phyloP scores from a whole-genome alignment of 2,113 vertebrate genomes.

The Hemiprocne comata region DNA sequence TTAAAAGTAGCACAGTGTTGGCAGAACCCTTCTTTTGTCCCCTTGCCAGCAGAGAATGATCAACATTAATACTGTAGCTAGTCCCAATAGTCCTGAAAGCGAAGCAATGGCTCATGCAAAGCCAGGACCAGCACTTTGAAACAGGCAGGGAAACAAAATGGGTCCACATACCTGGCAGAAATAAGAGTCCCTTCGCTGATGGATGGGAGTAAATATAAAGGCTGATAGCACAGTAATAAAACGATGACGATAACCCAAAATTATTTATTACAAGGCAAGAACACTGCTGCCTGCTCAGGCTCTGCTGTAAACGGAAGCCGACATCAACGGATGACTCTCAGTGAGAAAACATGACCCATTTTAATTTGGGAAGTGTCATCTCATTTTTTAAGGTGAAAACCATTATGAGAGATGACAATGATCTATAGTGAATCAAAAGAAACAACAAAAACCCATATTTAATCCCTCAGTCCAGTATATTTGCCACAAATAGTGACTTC shows the following conservation, averaged over 20 bases:
- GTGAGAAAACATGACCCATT: constrained; percentile 49
- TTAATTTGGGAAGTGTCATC: constrained; percentile 70
- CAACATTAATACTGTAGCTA: constrained; percentile 33
- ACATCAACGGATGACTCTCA: constrained; percentile 68
- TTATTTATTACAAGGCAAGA: constrained; percentile 61
- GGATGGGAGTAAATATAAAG: constrained; percentile 66
- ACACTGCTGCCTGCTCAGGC: constrained; percentile 33
- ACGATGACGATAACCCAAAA: constrained; percentile 59
- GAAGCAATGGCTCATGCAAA: constrained; percentile 17
- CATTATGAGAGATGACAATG: constrained; percentile 64
- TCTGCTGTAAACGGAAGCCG: constrained; percentile 56
- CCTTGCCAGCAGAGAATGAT: constrained; percentile 43
- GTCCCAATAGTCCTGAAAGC: not conserved
- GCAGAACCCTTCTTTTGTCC: constrained; percentile 38
- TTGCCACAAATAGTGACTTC: not conserved
- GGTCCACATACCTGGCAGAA: constrained; percentile 48
- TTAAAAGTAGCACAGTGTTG: constrained; percentile 36
- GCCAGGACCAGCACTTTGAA: constrained; percentile 28
- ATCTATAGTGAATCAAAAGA: constrained; percentile 63
- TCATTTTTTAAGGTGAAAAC: constrained; percentile 65
- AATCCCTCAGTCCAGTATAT: not conserved
- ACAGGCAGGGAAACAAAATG: constrained; percentile 16
- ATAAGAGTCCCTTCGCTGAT: constrained; percentile 46
- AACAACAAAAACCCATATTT: constrained; percentile 53
- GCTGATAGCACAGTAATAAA: constrained; percentile 65